Base-by-base conservation (phyloP, 1,140 invertebrate species). In the Drosophila orosa region DNA sequence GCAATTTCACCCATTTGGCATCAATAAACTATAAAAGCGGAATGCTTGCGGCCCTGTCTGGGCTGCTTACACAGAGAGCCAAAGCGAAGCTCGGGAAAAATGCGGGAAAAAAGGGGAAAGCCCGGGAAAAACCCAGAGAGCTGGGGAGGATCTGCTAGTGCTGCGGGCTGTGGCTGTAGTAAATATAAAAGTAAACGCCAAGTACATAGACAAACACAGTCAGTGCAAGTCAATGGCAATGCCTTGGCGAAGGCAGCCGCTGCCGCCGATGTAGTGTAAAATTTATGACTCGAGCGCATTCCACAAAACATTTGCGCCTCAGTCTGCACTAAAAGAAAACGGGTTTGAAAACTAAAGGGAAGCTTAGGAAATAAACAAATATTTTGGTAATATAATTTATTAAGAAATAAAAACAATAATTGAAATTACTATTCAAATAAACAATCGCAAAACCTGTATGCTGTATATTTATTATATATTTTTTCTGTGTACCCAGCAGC, bases 21-120 rank as follows among this genome's bases (percentile, higher is more conserved):
- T 89, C 83, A 89, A 87, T 87, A 89, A 89, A 87, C 83, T 87
- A 89, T 89, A 83, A 87, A 87, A 80, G 84, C 84, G 73, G 78
- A 83, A 77, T 87, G 83, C 83, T 89, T 67, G 63, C 67, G 75
- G 83, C 72, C 47, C 48, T 74, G 63, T 89, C 84, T 83, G 79
- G 44, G 42, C 27, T 80, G 61, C 73, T 80, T 77, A 67, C 83
- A 74, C 68, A 56, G 31, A 56, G 31, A 39, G 40, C 65, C 19
- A 58, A 40, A 39, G 48, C 24, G 48, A 24, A 55, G 24, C 45
- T 29, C 8, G 13, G 58, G 13, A 17, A 29, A 63, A 67, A 33
- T 35, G 59, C 29, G 45, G 45, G 63, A 24, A 60, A 40, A 31
- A 42, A 10, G 37, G 48, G 40, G 40, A 27, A 33, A 37, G 24